Percentiles rank a stretch among this genome's conserved stretches.
Evolutionary conservation across 1,140 invertebrate genomes (phyloP).

Genomic region (Armadillidium nasatum): DNA sequence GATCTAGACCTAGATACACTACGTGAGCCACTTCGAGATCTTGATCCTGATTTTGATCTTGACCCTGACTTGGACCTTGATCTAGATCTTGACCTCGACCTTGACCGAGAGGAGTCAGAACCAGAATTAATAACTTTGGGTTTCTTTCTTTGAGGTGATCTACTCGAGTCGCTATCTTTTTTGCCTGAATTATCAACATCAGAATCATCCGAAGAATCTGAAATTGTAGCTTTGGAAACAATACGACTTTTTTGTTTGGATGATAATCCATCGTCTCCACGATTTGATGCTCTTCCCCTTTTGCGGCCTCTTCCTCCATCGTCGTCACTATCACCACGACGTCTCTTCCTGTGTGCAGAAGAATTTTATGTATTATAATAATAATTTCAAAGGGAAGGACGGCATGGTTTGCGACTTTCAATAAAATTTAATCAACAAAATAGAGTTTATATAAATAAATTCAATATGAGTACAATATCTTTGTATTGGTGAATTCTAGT

Average conservation of each 20-base stretch:
- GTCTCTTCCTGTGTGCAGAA: conserved; percentile 29
- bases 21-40: conserved; percentile 49
- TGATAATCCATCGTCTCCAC: conserved; percentile 58
- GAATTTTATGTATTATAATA: background rate
- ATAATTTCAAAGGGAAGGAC: too few relatives aligned
- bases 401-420: too few relatives aligned
- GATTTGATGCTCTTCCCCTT: conserved; percentile 47
- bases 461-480: too few relatives aligned
- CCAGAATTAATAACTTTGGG: conserved; percentile 50
- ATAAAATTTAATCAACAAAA: too few relatives aligned
- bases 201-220: conserved; percentile 74
- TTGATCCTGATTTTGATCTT: conserved; percentile 48
- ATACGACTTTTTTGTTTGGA: conserved; percentile 80
- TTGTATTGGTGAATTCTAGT: too few relatives aligned
- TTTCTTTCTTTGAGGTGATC: conserved; percentile 42
- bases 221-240: conserved; percentile 91
- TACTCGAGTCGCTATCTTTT: conserved; percentile 55
- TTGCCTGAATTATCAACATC: conserved; percentile 55
- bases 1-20: conserved; percentile 50
- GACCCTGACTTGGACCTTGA: conserved; percentile 37
- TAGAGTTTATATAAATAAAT: too few relatives aligned
- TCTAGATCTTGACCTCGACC: conserved; percentile 40
- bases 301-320: conserved; percentile 45
- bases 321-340: conserved; percentile 32
- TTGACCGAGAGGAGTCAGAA: conserved; percentile 46